Conservation (phyloP, 2,113 vertebrate genomes). For the Cathartes aura region DNA sequence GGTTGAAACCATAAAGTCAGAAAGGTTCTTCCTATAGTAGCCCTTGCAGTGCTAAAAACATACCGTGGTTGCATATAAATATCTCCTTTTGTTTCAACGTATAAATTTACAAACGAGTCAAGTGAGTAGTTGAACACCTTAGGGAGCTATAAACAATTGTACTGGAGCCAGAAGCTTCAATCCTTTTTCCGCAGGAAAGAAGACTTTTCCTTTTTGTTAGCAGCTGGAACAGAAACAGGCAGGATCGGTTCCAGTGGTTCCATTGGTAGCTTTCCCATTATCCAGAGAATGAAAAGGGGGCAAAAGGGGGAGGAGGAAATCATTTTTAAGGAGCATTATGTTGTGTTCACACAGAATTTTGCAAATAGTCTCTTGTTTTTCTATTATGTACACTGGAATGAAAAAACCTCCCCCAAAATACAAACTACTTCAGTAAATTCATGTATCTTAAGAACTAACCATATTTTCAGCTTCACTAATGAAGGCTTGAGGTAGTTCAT, state of each 20-base stretch:
- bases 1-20: neutral
- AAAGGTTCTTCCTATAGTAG: neutral
- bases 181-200: conserved; percentile 1
- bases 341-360: neutral
- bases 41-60: neutral
- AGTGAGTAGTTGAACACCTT: neutral
- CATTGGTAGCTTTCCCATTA: neutral
- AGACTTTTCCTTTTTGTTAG: neutral
- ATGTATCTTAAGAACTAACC: neutral
- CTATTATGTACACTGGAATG: neutral
- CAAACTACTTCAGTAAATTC: neutral
- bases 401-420: neutral
- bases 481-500: neutral
- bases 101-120: neutral
- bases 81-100: neutral
- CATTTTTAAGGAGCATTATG: neutral
- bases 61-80: neutral
- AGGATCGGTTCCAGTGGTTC: neutral
- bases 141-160: neutral
- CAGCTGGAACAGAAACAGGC: neutral
- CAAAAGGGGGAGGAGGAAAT: neutral
- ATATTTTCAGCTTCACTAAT: neutral
- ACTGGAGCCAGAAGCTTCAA: neutral
- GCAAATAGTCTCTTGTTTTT: neutral
- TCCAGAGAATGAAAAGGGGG: neutral